Base-by-base conservation (phyloP, 2,888 invertebrate species). In the Rotaria macrura region DNA sequence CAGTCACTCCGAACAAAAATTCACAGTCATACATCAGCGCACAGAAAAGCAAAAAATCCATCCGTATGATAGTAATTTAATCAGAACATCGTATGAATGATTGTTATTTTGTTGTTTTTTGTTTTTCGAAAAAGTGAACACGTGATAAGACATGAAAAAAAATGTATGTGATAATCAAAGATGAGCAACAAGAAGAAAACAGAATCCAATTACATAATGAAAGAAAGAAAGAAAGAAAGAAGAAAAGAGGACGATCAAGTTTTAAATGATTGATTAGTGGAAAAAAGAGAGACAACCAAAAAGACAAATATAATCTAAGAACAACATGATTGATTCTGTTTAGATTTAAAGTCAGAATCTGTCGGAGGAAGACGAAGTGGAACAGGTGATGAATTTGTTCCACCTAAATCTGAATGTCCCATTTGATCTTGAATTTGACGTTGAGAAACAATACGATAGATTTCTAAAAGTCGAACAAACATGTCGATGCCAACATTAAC, bases 361-460 rank as follows among this genome's bases (percentile, higher is more conserved):
- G 79, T 43, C 12, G 25, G 79, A 25, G 10, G 65, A 34, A 65
- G 65, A 34, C 10, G 5, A 25, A 55, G 25, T 55, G 65, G 65
- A 65, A 34, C 20, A 65, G 17, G 34, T 34, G 65, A 4, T 65
- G 65, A 17, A 10, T 4, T 17, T 6, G 4, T 12, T 57, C 57
- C 57, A 29, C 57, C 14, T 14, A 9, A 14, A 29, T 10, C 14
- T n/a, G 0, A 3, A 10, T n/a, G 95, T 92, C 96, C 96, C 87
- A 96, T 95, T 87, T 90, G 90, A 92, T 96, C 96, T 90, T 95
- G 93, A 92, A 96, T 96, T 93, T 96, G 96, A 93, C 96, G 96
- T 94, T 96, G 96, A 89, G 96, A 97, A 89, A 97, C 97, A 93
- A 97, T 97, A 93, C 96, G 95, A 93, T 97, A 97, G 92, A 97